Conservation (phyloP, 2,888 invertebrate genomes). For the Odontothrips loti region DNA sequence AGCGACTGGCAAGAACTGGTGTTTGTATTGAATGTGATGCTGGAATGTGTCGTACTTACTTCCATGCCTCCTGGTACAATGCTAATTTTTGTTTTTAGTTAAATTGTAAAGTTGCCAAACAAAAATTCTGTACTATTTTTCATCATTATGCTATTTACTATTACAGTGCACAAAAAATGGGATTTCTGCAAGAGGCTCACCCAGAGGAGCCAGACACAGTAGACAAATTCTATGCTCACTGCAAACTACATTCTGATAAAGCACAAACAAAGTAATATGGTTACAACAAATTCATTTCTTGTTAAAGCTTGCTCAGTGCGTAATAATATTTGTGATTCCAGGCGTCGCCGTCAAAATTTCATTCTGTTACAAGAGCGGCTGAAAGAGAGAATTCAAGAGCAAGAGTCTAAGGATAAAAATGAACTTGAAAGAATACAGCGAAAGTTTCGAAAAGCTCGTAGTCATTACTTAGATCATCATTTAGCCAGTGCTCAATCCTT, state of each 20-base stretch:
- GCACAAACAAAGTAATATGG: conserved; percentile 58
- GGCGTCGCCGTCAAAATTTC: conserved; percentile 40
- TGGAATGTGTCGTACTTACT: conserved; percentile 94
- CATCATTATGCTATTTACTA: neutral
- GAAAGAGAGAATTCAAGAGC: neutral
- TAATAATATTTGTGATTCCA: conserved; percentile 27
- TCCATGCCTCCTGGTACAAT: conserved; percentile 90
- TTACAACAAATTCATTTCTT: conserved; percentile 29
- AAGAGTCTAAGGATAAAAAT: conserved; percentile 32
- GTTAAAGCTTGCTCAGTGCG: neutral
- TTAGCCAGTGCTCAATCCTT: conserved; percentile 69
- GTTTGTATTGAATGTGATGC: conserved; percentile 97
- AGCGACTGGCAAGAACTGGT: conserved; percentile 82
- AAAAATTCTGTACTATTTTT: neutral
- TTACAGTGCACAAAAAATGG: conserved; percentile 83
- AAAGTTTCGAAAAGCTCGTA: neutral
- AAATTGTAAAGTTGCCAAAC: conserved; percentile 21
- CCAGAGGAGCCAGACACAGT: conserved; percentile 86
- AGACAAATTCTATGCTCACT: conserved; percentile 96
- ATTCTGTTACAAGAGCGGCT: conserved; percentile 2
- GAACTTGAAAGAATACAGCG: conserved; percentile 59
- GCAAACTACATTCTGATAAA: conserved; percentile 92
- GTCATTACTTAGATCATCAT: neutral
- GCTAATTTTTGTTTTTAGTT: conserved; percentile 25
- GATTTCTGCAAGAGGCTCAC: conserved; percentile 86